A percentile compares a stretch with the other conserved stretches of the same genome.
Conservation (phyloP, 2,888 invertebrate genomes). For the Enoplolaimus lenunculus region DNA sequence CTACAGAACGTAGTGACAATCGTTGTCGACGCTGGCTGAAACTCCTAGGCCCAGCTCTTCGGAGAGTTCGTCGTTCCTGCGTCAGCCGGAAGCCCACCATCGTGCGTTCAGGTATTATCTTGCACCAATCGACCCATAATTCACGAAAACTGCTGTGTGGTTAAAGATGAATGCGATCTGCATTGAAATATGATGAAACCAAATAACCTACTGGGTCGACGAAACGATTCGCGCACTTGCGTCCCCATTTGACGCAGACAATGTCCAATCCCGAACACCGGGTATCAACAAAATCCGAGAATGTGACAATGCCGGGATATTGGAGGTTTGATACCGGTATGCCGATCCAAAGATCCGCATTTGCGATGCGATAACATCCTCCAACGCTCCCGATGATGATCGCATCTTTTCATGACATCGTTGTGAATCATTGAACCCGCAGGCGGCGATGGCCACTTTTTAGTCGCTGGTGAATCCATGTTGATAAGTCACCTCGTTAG, state of each 20-base stretch:
- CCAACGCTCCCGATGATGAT: not conserved
- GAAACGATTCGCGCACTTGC: not conserved
- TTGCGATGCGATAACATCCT: not conserved
- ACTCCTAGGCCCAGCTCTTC: not conserved
- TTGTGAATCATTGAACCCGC: not conserved
- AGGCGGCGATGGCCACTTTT: not conserved
- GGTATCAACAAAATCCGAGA: not conserved
- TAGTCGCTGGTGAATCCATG: not conserved
- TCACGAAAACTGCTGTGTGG: not conserved
- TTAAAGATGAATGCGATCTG: not conserved
- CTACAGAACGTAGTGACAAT: not conserved
- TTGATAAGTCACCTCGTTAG: not conserved
- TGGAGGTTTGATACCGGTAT: not conserved
- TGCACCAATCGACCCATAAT: not conserved
- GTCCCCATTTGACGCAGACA: not conserved
- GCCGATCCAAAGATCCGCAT: not conserved
- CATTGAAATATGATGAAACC: not conserved
- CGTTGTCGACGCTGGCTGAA: not conserved
- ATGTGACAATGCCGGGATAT: not conserved
- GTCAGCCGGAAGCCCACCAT: not conserved
- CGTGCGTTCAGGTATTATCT: not conserved
- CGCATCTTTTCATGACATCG: not conserved
- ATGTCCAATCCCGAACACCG: not conserved
- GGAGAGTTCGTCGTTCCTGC: not conserved
- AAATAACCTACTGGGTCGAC: not conserved